phyloP scores from a whole-genome alignment of 1,140 invertebrate genomes.

The Lethrus apterus region DNA sequence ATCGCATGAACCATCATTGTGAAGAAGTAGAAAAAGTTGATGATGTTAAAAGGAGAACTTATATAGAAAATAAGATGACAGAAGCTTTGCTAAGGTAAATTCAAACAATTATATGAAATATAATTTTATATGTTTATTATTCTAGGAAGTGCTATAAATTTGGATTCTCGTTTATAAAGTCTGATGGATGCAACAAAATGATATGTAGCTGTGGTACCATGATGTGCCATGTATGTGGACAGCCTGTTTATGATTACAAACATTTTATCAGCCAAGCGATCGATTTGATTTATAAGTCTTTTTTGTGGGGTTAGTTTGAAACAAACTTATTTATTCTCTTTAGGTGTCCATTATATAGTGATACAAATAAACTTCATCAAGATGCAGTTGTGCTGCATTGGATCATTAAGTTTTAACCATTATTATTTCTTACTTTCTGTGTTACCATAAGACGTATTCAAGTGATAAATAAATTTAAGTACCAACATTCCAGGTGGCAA shows the following conservation, averaged over 20 bases:
- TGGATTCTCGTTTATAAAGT: conserved; percentile 52
- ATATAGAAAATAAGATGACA: conserved; percentile 59
- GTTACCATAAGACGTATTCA: too few species aligned
- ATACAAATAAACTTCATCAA: conserved; percentile 25
- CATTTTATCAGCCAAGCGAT: conserved; percentile 51
- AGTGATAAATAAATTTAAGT: too few species aligned
- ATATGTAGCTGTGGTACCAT: conserved; percentile 57
- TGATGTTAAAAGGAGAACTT: conserved; percentile 47
- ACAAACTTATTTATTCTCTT: too few species aligned
- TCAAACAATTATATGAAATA: too few species aligned
- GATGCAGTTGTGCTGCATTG: conserved; percentile 25
- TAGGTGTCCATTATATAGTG: conserved; percentile 32
- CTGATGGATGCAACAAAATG: conserved; percentile 65
- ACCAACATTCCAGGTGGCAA: too few species aligned
- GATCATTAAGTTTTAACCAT: too few species aligned
- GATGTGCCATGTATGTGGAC: conserved; percentile 62
- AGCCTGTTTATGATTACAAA: conserved; percentile 49
- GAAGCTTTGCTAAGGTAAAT: too few species aligned
- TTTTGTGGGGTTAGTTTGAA: too few species aligned
- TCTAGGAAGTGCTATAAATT: conserved; percentile 54
- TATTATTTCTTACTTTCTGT: too few species aligned
- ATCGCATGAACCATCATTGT: conserved; percentile 59
- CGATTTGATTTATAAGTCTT: conserved; percentile 26
- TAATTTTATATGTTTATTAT: too few species aligned
- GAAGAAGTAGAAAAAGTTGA: conserved; percentile 53